Evolutionary conservation across 2,113 vertebrate genomes (phyloP).

Genomic region (Copsychus sechellarum): DNA sequence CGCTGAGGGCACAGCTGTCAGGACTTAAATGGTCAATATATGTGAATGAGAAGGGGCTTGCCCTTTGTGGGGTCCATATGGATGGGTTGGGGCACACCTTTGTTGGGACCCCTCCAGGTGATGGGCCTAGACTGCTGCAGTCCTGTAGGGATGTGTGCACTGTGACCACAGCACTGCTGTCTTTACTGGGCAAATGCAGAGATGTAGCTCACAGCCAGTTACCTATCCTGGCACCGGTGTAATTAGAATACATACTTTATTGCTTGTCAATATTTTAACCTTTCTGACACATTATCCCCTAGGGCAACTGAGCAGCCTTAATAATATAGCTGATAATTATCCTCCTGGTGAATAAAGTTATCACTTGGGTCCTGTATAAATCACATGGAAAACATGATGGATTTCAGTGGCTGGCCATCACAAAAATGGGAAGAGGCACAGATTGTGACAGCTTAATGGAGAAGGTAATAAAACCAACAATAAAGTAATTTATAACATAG

Average conservation of each 20-base stretch:
- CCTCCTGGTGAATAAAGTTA: constrained; percentile 57
- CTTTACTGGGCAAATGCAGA: not conserved
- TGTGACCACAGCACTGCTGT: not conserved
- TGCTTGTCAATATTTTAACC: constrained; percentile 67
- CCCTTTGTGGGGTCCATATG: not conserved
- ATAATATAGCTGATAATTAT: constrained; percentile 64
- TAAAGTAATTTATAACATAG: constrained; percentile 50
- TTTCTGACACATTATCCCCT: constrained; percentile 43
- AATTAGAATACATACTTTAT: constrained; percentile 34
- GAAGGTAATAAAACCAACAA: constrained; percentile 57
- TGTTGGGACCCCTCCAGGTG: not conserved
- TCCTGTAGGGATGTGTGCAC: not conserved
- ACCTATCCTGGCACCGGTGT: not conserved
- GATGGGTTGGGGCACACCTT: not conserved
- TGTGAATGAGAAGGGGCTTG: not conserved
- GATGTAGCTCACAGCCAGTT: not conserved
- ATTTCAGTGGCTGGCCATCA: constrained; percentile 18
- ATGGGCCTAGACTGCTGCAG: not conserved
- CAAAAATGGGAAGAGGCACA: not conserved
- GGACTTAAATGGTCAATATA: not conserved
- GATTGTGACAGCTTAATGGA: constrained; percentile 46
- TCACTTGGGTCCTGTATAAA: constrained; percentile 45
- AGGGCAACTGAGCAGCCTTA: constrained; percentile 52
- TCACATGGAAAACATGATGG: constrained; percentile 48
- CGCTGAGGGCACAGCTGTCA: not conserved